phyloP scores from a whole-genome alignment of 2,888 invertebrate species.

The Philereme vetulata region DNA sequence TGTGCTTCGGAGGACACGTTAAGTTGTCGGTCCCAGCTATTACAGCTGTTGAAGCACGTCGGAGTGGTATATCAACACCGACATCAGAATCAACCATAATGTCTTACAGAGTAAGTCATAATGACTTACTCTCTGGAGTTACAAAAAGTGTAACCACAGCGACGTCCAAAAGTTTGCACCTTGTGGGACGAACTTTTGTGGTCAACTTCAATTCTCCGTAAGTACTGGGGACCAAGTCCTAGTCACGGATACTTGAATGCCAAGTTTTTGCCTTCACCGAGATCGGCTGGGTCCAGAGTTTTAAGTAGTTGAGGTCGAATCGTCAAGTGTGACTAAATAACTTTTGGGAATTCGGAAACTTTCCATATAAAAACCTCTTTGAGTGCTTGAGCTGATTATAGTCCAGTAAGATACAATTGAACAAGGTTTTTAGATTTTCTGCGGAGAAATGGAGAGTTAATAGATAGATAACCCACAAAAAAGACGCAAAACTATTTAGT shows the following conservation, averaged over 20 bases:
- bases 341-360: constrained; percentile 31
- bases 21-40: too few species aligned
- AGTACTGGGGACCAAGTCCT: constrained; percentile 3
- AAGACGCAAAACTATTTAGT: too few species aligned
- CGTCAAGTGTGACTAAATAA: constrained; percentile 32
- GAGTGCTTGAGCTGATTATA: constrained; percentile 16
- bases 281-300: constrained; percentile 28
- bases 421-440: too few species aligned
- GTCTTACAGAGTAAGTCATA: too few species aligned
- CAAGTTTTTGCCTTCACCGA: constrained; percentile 24
- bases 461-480: too few species aligned
- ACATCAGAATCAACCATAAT: too few species aligned
- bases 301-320: constrained; percentile 33
- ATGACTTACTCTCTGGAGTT: too few species aligned
- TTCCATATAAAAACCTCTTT: constrained; percentile 15
- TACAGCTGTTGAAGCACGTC: too few species aligned
- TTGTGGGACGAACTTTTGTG: constrained; percentile 3
- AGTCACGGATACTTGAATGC: constrained; percentile 24
- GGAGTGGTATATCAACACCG: too few species aligned
- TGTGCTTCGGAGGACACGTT: too few species aligned
- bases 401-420: constrained; percentile 10
- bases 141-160: too few species aligned
- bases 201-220: constrained; percentile 16
- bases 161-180: constrained; percentile 5
- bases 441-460: too few species aligned